Evolutionary conservation across 2,113 vertebrate genomes (phyloP).

Genomic region (Eonycteris spelaea): DNA sequence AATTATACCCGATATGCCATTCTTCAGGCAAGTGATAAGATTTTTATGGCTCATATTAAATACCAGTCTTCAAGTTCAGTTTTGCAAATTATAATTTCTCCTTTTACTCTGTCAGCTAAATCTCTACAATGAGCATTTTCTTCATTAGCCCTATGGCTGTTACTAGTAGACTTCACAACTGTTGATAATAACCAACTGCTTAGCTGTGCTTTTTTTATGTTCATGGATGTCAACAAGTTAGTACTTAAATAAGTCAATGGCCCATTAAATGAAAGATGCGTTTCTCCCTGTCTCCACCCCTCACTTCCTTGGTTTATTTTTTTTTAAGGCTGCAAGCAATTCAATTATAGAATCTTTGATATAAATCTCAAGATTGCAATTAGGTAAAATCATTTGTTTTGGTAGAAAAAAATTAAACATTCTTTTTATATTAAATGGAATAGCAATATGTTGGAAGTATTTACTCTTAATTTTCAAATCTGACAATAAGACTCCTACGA

Average conservation of each 20-base stretch:
- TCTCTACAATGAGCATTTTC: not conserved
- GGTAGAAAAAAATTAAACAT: not conserved
- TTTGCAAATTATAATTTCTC: constrained; percentile 39
- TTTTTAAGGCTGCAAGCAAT: not conserved
- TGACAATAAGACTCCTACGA: constrained; percentile 12
- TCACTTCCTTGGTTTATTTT: not conserved
- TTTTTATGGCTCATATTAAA: constrained; percentile 74
- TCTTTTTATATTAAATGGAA: not conserved
- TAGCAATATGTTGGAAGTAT: not conserved
- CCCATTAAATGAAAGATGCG: not conserved
- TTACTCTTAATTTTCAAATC: not conserved
- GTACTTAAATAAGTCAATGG: not conserved
- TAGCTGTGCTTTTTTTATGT: not conserved
- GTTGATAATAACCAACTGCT: not conserved
- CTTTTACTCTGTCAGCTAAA: constrained; percentile 28
- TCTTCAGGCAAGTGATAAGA: constrained; percentile 71
- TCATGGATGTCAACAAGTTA: not conserved
- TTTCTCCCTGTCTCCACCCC: not conserved
- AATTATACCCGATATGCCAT: constrained; percentile 69
- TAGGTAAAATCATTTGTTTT: not conserved
- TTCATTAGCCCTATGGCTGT: not conserved
- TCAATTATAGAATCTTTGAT: not conserved
- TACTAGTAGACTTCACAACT: not conserved
- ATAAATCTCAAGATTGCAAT: constrained; percentile 18
- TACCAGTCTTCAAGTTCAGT: constrained; percentile 61